Evolutionary conservation across 2,888 invertebrate genomes (phyloP), one percentile per base, ranked within the genome.

Genomic region (Mesodorylaimus sp.): DNA sequence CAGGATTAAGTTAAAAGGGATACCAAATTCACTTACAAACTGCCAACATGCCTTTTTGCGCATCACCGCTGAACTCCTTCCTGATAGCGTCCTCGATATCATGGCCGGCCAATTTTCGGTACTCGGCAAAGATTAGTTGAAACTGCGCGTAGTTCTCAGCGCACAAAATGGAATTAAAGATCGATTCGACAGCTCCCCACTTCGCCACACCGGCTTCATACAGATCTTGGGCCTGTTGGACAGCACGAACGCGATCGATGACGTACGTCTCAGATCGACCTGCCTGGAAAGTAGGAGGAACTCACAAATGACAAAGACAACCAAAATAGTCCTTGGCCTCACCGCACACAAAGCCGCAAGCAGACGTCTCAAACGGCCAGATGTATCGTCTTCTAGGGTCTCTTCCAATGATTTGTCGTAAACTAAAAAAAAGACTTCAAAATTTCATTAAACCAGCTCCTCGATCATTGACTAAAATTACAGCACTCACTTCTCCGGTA

Each of bases 321-420:
- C n/a, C 10, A 45, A 13, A 47, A 37, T n/a, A n/a, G n/a, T n/a
- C n/a, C n/a, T n/a, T n/a, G n/a, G n/a, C 7, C 32, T 45, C 55
- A 57, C 55, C 37, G 47, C 46, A 16, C 36, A 60, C 24, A 66
- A 52, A 1, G 63, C 60, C 3, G 86, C 80, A 72, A 93, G 77
- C 39, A 93, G 73, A 49, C 88, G 77, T 68, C 83, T 81, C 72
- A 93, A 91, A 64, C 80, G 80, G 16, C 91, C 91, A 45, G 84
- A 84, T 1, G 89, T 89, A 66, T 93, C 93, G 46, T 80, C 78
- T 55, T 75, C 54, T 42, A 65, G 51, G 45, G 66, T 63, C 26
- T 48, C 50, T 52, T 66, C 65, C 43, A 65, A 52, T 5, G 62
- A 62, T 23, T 52, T 55, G 5, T 55, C 45, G 53, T 58, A 65